phyloP scores from a whole-genome alignment of 2,797 vertebrate genomes.

The Vireo griseus region DNA sequence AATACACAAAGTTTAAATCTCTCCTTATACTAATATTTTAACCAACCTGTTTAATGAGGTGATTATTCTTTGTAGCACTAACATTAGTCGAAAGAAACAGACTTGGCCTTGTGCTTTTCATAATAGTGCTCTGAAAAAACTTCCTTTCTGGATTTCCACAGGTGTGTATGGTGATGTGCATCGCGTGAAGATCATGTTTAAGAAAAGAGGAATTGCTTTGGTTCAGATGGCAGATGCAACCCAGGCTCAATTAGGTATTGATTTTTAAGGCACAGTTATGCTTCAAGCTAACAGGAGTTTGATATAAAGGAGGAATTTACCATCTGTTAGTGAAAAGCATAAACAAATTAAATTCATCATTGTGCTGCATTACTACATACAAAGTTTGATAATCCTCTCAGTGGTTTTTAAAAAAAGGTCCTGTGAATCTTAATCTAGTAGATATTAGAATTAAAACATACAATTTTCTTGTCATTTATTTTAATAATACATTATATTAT shows the following conservation, averaged over 20 bases:
- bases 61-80: not conserved
- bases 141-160: not conserved
- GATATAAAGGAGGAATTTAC: not conserved
- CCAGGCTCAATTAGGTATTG: constrained; percentile 88
- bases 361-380: not conserved
- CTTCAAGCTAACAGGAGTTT: not conserved
- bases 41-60: not conserved
- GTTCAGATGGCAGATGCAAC: constrained; percentile 90
- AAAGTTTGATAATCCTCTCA: not conserved
- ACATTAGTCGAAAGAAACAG: not conserved
- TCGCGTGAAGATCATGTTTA: constrained; percentile 93
- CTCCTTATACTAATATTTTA: not conserved
- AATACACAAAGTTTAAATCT: not conserved
- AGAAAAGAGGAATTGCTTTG: constrained; percentile 89
- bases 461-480: not conserved
- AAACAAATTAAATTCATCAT: not conserved
- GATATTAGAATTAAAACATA: not conserved
- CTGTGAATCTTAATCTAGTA: not conserved
- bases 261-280: not conserved
- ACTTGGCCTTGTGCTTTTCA: not conserved
- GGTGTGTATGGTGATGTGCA: constrained; percentile 92
- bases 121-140: not conserved
- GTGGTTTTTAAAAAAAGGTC: not conserved
- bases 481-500: not conserved
- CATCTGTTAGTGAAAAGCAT: not conserved